These are phyloP conservation scores for Euura lappo DNA, from an alignment of 1,140 invertebrate species.

Conservation along the genomic window DNA sequence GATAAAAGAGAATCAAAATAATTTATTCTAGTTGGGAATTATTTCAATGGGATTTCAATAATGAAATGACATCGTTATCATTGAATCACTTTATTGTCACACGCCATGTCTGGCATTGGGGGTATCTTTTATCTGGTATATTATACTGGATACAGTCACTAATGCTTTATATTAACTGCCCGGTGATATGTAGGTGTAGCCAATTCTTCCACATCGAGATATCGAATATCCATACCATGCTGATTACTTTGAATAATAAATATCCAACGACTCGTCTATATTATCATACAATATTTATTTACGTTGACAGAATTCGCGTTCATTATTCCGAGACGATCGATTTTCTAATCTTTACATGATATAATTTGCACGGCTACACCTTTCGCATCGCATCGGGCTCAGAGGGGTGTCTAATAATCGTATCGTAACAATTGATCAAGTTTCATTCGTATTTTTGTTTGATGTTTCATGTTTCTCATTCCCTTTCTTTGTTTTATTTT, in stretches of 20 bases:
- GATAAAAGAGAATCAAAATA: too few species aligned
- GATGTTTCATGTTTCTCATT: neutral
- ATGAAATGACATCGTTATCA: conserved; percentile 32
- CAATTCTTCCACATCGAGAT: neutral
- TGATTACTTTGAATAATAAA: neutral
- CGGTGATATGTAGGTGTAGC: conserved; percentile 38
- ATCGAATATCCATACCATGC: neutral
- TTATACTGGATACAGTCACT: conserved; percentile 58
- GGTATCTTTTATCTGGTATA: conserved; percentile 56
- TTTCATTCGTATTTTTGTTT: neutral
- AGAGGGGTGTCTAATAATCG: neutral
- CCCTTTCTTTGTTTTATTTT: neutral
- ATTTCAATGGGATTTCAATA: too few species aligned
- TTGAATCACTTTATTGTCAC: conserved; percentile 62
- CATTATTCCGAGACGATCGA: neutral
- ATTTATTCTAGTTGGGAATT: too few species aligned
- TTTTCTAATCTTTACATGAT: neutral
- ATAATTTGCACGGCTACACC: neutral
- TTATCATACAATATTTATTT: neutral
- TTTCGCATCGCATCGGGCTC: neutral
- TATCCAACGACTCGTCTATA: neutral
- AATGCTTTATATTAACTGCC: conserved; percentile 53
- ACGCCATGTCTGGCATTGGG: conserved; percentile 57
- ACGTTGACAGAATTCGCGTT: neutral
- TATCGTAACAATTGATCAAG: neutral